These are phyloP conservation scores for Sisyra terminalis DNA, from an alignment of 2,888 invertebrate species.

Conservation along the genomic window DNA sequence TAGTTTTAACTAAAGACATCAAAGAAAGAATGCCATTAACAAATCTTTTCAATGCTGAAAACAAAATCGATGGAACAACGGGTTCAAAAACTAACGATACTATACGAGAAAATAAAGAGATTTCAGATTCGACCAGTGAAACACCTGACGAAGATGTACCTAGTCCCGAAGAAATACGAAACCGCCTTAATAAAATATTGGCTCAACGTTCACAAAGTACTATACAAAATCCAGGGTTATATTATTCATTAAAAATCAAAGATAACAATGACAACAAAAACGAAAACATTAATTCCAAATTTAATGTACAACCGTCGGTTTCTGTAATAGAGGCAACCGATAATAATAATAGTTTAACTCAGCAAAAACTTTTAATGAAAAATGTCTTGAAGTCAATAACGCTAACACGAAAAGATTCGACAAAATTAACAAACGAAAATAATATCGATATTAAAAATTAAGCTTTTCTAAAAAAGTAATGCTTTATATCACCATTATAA, in stretches of 20 bases:
- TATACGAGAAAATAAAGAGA: not conserved
- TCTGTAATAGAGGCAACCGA: not conserved
- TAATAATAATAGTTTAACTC: not conserved
- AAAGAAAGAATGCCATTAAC: not conserved
- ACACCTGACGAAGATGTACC: not conserved
- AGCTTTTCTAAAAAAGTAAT: not conserved
- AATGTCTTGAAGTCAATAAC: slow-evolving; percentile 1
- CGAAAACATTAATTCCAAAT: not conserved
- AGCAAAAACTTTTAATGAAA: not conserved
- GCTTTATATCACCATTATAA: not conserved
- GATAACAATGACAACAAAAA: not conserved
- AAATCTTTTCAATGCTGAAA: not conserved
- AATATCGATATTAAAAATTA: not conserved
- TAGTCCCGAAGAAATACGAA: not conserved
- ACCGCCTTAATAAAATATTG: not conserved
- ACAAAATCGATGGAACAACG: not conserved
- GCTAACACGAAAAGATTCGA: not conserved
- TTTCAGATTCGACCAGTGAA: not conserved
- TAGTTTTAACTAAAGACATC: not conserved
- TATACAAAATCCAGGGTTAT: not conserved
- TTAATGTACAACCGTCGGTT: not conserved
- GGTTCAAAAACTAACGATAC: not conserved
- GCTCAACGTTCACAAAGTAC: not conserved
- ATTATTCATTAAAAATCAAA: too few species aligned
- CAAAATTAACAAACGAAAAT: not conserved